These are phyloP conservation scores for Cydia fagiglandana DNA, from an alignment of 1,140 invertebrate species.

Conservation along the genomic window DNA sequence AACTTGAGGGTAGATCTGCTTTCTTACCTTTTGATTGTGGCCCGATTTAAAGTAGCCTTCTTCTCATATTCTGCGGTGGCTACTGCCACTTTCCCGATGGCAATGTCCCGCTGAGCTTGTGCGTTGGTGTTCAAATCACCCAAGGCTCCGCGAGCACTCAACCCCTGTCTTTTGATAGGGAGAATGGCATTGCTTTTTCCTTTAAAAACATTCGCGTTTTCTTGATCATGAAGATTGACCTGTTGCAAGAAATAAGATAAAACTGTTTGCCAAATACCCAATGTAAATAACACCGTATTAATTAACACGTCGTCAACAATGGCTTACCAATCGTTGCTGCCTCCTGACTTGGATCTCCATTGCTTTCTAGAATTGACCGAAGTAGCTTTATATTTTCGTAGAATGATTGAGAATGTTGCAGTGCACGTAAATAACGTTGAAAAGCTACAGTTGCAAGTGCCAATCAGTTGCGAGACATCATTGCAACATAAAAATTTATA, in stretches of 20 bases:
- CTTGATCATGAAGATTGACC: constrained; percentile 63
- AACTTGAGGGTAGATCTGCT: constrained; percentile 36
- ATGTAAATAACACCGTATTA: background rate
- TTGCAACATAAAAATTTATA: background rate
- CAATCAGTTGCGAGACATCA: constrained; percentile 11
- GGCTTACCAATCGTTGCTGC: constrained; percentile 53
- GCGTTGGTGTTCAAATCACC: constrained; percentile 66
- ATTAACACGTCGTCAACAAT: background rate
- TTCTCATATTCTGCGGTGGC: constrained; percentile 62
- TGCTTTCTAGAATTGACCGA: constrained; percentile 32
- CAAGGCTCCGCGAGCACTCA: constrained; percentile 60
- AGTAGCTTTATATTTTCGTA: background rate
- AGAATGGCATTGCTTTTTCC: constrained; percentile 53
- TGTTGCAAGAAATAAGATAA: constrained; percentile 33
- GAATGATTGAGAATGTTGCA: background rate
- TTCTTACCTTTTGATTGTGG: constrained; percentile 40
- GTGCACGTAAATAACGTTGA: background rate
- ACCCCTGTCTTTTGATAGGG: constrained; percentile 54
- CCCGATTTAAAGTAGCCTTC: constrained; percentile 49
- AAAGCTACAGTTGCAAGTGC: background rate
- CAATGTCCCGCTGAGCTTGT: constrained; percentile 52
- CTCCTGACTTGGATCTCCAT: constrained; percentile 63
- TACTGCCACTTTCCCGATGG: constrained; percentile 54
- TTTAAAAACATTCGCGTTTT: constrained; percentile 59
- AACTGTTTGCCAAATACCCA: background rate